Base-by-base conservation (phyloP, 2,888 invertebrate species). In the Phania funesta region DNA sequence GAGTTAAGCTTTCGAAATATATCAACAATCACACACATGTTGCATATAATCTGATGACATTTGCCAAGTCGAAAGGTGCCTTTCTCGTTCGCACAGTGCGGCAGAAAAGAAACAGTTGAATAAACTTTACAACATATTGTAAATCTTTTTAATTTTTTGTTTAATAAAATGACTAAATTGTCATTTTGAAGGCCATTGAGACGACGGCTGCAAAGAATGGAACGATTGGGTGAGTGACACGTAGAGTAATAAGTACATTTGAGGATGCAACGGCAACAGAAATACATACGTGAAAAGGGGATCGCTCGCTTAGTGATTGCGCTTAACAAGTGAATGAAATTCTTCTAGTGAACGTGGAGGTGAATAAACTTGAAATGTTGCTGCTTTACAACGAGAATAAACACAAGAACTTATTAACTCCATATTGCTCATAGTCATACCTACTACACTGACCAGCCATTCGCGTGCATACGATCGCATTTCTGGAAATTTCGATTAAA, bases 121-220 rank as follows among this genome's bases (percentile, higher is more conserved):
- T 87, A 88, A 89, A 89, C 89, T 86, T 85, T 84, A 84, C 85
- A 85, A 86, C 85, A 86, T 41, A 52, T 48, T 65, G 86, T 86
- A 86, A 86, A 86, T 86, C 85, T 86, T 46, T 29, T 41, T 52
- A 52, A 73, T 44, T 32, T 62, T 64, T 54, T 74, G 35, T 67
- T 62, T 60, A 73, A 68, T 71, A 86, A 86, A 87, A 87, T 87
- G 86, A 86, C 86, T 88, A 86, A 87, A 86, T 87, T 87, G 88
- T 86, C 87, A 85, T 86, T 88, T 87, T 88, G 89, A 89, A 89
- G 89, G 89, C 88, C 89, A 87, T 86, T 87, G 81, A 70, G 64
- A 75, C 73, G 62, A 52, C 74, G 48, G 9, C 54, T 60, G 58
- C 65, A 80, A 80, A 80, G 80, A 80, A 80, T 70, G 56, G 68